Percentiles rank a stretch among this genome's conserved stretches.
phyloP scores from a whole-genome alignment of 2,888 invertebrate species.

The Epirrita christyi region DNA sequence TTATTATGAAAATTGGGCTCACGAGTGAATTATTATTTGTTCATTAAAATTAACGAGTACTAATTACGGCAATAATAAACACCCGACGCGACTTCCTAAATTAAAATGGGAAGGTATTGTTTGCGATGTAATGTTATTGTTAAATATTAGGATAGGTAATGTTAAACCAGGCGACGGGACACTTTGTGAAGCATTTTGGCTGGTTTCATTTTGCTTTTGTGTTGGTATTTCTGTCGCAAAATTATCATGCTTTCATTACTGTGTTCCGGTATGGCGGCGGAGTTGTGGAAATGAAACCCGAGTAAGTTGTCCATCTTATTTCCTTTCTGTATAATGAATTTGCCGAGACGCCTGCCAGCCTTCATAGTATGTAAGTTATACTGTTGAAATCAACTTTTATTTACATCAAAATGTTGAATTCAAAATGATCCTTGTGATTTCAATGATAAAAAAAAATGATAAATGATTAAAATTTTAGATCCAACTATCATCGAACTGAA shows the following conservation, averaged over 20 bases:
- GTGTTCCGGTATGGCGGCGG: slow-evolving; percentile 10
- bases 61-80: slow-evolving; percentile 41
- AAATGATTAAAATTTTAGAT: no score
- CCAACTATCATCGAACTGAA: no score
- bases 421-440: no score
- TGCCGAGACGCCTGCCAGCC: not conserved
- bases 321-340: slow-evolving; percentile 15
- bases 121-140: slow-evolving; percentile 3
- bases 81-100: slow-evolving; percentile 17
- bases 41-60: slow-evolving; percentile 41
- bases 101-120: slow-evolving; percentile 18
- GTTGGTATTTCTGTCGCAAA: slow-evolving; percentile 15
- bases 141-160: not conserved
- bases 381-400: no score
- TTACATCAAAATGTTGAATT: no score
- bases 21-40: slow-evolving; percentile 40
- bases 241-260: slow-evolving; percentile 15
- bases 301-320: slow-evolving; percentile 16
- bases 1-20: slow-evolving; percentile 39
- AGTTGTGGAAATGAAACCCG: slow-evolving; percentile 12
- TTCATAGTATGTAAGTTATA: no score
- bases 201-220: slow-evolving; percentile 8
- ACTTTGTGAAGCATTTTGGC: slow-evolving; percentile 4
- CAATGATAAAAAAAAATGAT: no score
- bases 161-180: not conserved